A percentile compares a stretch with the other conserved stretches of the same genome.
Evolutionary conservation across 2,113 vertebrate species (phyloP).

Genomic region (Pterophyllum scalare): DNA sequence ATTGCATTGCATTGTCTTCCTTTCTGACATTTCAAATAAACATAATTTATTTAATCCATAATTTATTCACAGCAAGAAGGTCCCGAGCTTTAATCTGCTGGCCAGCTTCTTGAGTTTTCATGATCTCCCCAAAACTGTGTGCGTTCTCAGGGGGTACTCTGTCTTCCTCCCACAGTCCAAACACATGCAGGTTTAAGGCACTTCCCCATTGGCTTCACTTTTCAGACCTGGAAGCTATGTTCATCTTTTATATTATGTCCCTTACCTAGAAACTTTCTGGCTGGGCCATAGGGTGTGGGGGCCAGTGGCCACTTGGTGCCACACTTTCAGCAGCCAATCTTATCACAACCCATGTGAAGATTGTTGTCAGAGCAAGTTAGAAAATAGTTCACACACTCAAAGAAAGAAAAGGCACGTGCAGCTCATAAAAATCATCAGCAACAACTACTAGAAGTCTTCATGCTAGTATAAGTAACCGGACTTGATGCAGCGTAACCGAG

Average conservation of each 20-base stretch:
- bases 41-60: too few relatives aligned
- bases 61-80: background rate
- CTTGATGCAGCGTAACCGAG: background rate
- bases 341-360: background rate
- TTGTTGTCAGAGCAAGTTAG: background rate
- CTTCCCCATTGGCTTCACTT: background rate
- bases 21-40: background rate
- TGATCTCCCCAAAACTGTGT: background rate
- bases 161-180: background rate
- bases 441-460: background rate
- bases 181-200: too few relatives aligned
- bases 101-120: accelerated
- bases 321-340: background rate
- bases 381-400: background rate
- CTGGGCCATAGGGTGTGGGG: accelerated
- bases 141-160: background rate
- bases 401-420: background rate
- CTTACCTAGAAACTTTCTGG: background rate
- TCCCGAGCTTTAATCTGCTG: background rate
- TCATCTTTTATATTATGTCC: background rate
- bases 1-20: background rate
- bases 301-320: background rate
- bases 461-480: background rate
- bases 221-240: background rate
- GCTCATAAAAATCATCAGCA: background rate